A percentile compares a stretch with the other conserved stretches of the same genome.
Conservation (phyloP, 2,113 vertebrate species). For the Ptilorrhoa leucosticta region DNA sequence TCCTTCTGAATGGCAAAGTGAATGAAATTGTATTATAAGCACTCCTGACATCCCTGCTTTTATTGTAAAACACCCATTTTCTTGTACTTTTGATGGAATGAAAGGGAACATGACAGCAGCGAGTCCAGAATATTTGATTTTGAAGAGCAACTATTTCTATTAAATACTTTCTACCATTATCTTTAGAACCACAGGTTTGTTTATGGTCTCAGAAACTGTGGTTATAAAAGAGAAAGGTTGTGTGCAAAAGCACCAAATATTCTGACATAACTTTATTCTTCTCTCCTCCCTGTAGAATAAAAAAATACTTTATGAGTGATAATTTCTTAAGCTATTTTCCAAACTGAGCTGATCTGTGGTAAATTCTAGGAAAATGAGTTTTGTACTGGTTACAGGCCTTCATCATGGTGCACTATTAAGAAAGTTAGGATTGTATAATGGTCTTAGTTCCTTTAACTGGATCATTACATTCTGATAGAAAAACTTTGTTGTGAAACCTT, state of each 20-base stretch:
- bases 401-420: background rate
- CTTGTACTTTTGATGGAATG: background rate
- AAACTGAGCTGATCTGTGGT: background rate
- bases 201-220: background rate
- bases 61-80: background rate
- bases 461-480: constrained; percentile 35
- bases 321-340: background rate
- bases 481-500: background rate
- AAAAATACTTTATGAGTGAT: background rate
- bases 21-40: background rate
- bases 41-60: background rate
- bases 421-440: constrained; percentile 5
- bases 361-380: background rate
- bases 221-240: background rate
- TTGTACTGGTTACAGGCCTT: background rate
- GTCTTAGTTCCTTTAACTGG: constrained; percentile 8
- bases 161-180: background rate
- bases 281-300: background rate
- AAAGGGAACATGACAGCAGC: background rate
- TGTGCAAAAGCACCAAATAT: background rate
- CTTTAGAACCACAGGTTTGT: background rate
- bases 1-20: background rate
- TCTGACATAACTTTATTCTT: background rate
- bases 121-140: background rate
- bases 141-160: background rate